Conservation (phyloP, 35 echinoderm and acorn worm genomes). For the Acanthaster planci region DNA sequence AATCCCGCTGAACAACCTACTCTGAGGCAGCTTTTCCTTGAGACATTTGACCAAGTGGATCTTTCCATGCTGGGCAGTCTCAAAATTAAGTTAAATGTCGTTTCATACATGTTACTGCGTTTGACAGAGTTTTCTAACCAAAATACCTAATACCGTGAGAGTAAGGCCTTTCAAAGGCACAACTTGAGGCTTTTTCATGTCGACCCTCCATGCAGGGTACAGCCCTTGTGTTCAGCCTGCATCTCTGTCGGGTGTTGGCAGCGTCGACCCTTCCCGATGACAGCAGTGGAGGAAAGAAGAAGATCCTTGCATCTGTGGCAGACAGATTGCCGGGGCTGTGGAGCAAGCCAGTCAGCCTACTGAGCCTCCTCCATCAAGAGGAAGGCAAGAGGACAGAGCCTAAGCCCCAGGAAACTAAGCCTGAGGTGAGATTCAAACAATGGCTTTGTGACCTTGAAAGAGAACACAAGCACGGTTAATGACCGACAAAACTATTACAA, state of each 20-base stretch:
- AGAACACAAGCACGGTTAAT: too few species aligned
- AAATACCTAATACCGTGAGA: background rate
- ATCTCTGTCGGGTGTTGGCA: slow-evolving; percentile 4
- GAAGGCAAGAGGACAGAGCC: background rate
- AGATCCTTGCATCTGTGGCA: slow-evolving; percentile 16
- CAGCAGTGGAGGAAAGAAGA: slow-evolving; percentile 10
- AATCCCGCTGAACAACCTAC: too few species aligned
- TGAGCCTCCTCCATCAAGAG: background rate
- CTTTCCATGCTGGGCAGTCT: too few species aligned
- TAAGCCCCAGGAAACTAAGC: background rate
- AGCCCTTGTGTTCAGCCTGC: slow-evolving; percentile 30
- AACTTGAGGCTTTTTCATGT: background rate
- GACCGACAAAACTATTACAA: too few species aligned
- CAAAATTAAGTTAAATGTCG: too few species aligned
- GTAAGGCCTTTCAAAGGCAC: background rate
- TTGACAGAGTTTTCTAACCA: background rate
- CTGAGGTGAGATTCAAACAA: background rate
- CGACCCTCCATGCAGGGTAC: background rate
- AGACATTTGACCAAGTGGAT: too few species aligned
- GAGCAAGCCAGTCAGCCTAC: background rate
- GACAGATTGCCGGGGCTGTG: background rate
- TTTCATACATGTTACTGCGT: background rate
- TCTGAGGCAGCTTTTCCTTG: too few species aligned
- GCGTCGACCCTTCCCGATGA: background rate
- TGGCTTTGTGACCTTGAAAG: background rate